Percentiles rank a stretch among this genome's conserved stretches.
phyloP scores from a whole-genome alignment of 2,113 vertebrate species.

The Apaloderma vittatum region DNA sequence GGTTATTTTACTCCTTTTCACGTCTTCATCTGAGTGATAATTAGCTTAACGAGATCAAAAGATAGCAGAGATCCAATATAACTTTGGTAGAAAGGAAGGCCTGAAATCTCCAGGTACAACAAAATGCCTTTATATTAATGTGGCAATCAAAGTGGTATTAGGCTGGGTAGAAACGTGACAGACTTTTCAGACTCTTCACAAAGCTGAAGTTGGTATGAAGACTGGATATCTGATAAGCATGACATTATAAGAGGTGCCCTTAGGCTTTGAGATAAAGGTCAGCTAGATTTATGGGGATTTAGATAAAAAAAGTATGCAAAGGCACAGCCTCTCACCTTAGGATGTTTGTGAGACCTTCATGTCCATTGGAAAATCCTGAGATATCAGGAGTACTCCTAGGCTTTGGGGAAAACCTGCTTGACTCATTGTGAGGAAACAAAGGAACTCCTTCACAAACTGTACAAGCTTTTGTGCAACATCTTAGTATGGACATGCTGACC shows the following conservation, averaged over 20 bases:
- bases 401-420: neutral
- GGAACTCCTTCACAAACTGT: neutral
- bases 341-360: neutral
- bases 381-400: neutral
- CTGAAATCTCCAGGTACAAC: neutral
- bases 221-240: neutral
- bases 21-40: neutral
- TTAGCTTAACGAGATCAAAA: neutral
- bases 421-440: neutral
- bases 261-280: neutral
- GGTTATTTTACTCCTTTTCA: conserved; percentile 20
- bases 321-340: neutral
- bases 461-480: neutral
- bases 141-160: neutral
- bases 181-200: neutral
- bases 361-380: neutral
- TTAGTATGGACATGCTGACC: neutral
- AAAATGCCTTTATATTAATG: neutral
- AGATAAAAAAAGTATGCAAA: neutral
- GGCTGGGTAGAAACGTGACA: neutral
- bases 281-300: neutral
- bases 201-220: neutral
- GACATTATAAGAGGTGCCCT: neutral
- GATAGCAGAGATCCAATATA: neutral
- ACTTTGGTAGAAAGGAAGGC: neutral